Evolutionary conservation across 2,888 invertebrate species (phyloP).

Genomic region (Thysanoteuthis rhombus): DNA sequence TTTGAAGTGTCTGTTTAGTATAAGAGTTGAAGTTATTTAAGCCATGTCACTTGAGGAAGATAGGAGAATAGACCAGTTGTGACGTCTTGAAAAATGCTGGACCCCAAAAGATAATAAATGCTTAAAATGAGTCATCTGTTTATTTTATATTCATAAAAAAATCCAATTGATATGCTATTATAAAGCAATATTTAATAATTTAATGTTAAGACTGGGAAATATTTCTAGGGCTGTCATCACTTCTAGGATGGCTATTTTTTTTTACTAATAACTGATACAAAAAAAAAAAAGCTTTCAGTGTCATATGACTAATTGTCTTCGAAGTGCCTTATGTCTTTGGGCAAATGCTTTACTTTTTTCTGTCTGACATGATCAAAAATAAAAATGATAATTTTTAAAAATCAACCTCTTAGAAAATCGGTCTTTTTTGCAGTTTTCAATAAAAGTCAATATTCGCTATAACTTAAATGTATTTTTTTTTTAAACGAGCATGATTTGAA

Average conservation of each 20-base stretch:
- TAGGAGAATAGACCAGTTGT: neutral
- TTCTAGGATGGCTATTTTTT: neutral
- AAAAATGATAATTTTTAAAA: neutral
- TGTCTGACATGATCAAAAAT: neutral
- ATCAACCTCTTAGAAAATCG: neutral
- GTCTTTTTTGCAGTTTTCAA: neutral
- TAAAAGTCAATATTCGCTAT: neutral
- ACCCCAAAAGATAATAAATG: too few species aligned
- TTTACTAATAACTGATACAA: neutral
- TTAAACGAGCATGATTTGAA: too few species aligned
- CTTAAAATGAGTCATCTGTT: too few species aligned
- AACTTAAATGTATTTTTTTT: neutral
- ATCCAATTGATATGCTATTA: too few species aligned
- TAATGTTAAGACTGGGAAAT: too few species aligned
- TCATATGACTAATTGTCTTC: neutral
- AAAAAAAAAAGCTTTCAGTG: neutral
- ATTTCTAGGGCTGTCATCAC: neutral
- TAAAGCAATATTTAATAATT: too few species aligned
- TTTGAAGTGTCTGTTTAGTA: too few species aligned
- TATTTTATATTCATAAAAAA: too few species aligned
- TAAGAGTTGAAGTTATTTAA: too few species aligned
- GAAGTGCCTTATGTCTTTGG: neutral
- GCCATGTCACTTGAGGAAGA: neutral
- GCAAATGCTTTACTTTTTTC: slow-evolving; percentile 1
- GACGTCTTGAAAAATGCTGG: neutral